Percentiles rank a stretch among this genome's conserved stretches.
Conservation (phyloP, 2,888 invertebrate genomes). For the Eupithecia subumbrata region DNA sequence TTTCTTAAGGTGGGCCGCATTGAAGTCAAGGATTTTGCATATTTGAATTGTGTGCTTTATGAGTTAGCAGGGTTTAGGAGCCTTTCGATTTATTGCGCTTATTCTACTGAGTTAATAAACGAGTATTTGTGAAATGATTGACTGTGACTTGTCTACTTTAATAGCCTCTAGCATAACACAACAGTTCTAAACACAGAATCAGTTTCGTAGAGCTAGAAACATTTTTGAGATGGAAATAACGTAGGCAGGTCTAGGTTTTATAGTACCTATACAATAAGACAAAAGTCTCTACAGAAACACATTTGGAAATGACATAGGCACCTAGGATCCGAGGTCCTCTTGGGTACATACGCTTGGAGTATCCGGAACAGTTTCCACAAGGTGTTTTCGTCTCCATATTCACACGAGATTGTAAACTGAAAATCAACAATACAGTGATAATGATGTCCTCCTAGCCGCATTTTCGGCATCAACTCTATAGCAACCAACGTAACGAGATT, state of each 20-base stretch:
- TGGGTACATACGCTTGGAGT: not conserved
- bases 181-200: not conserved
- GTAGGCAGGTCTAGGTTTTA: not conserved
- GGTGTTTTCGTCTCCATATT: too few relatives aligned
- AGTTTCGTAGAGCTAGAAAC: not conserved
- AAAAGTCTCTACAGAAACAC: not conserved
- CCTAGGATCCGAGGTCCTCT: not conserved
- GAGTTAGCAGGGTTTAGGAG: slow-evolving; percentile 31
- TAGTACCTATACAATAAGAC: not conserved
- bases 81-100: slow-evolving; percentile 25
- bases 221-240: not conserved
- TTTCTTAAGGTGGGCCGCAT: slow-evolving; percentile 40
- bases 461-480: not conserved
- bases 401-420: too few relatives aligned
- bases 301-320: not conserved
- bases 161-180: not conserved
- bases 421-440: not conserved
- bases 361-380: too few relatives aligned
- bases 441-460: not conserved
- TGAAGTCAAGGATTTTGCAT: slow-evolving; percentile 44
- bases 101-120: slow-evolving; percentile 5
- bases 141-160: not conserved
- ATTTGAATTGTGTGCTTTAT: slow-evolving; percentile 44
- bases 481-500: not conserved
- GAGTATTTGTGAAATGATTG: slow-evolving; percentile 12